Base-by-base conservation (phyloP, 2,797 vertebrate species). In the Trachops cirrhosus region DNA sequence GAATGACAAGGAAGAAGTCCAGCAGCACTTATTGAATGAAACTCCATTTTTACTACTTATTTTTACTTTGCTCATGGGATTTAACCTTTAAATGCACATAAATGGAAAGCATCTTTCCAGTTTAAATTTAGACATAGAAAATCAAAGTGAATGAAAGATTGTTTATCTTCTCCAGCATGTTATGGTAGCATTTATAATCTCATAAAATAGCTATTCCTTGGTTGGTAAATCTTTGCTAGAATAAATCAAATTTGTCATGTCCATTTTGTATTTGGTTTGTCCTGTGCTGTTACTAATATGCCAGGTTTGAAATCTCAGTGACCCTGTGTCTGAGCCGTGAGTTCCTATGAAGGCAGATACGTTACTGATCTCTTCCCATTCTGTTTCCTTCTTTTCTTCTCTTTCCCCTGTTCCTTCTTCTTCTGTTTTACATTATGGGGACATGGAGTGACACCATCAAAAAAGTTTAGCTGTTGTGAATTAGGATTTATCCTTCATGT, bases 181-280 rank as follows among this genome's bases (percentile, higher is more conserved):
- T 75, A 97, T 39, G 67, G 16, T 10, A 95, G 78, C 88, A 95
- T 95, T 96, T 95, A 88, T 96, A 97, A 95, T 96, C 95, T 95
- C 67, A 94, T 64, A 78, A 39, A 83, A 86, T 79, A 91, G 83
- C 48, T 87, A 67, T 73, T 41, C 73, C 44, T 95, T 4, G 0
- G 44, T 82, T 92, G 74, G 52, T 50, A 68, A 93, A 59, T 67
- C 62, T 92, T 52, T 91, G 75, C 77, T 87, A 44, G 86, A 95
- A 88, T 89, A 97, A 95, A 95, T 97, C 75, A 95, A n/a, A 96
- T 95, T 95, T 94, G 71, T 95, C 91, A 89, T 54, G 67, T 80
- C 54, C 41, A 93, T 87, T 95, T 91, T 89, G 34, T 70, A 85
- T 94, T 97, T 95, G 1, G 0, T 92, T 93, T 91, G 12, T 96